These are phyloP conservation scores for Mustela nigripes DNA, from an alignment of 2,113 vertebrate species.

Conservation along the genomic window DNA sequence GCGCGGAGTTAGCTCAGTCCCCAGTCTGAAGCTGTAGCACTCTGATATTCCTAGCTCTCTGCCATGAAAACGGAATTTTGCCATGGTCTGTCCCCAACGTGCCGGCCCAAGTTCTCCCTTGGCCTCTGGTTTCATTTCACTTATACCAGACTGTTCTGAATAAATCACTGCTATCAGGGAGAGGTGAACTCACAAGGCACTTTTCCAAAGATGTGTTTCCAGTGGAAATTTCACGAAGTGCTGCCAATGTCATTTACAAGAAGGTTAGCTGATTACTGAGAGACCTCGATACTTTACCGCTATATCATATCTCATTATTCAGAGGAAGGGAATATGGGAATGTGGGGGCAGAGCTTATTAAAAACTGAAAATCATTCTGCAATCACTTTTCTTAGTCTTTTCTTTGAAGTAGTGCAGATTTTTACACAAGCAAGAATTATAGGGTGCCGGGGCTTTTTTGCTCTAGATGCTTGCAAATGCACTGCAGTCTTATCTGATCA, in stretches of 20 bases:
- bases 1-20: conserved; percentile 69
- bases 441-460: background rate
- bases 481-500: background rate
- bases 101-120: conserved; percentile 79
- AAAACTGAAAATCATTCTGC: conserved; percentile 66
- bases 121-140: conserved; percentile 73
- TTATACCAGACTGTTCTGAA: conserved; percentile 60
- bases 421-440: conserved; percentile 15
- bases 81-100: conserved; percentile 62
- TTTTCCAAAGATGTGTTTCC: conserved; percentile 76
- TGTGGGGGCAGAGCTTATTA: conserved; percentile 30
- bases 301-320: conserved; percentile 63
- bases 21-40: background rate
- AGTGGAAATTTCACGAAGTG: conserved; percentile 77
- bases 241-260: conserved; percentile 71
- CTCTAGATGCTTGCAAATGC: background rate
- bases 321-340: conserved; percentile 43
- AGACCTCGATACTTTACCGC: conserved; percentile 58
- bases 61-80: conserved; percentile 75
- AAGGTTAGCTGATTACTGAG: conserved; percentile 81
- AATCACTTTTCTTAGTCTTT: conserved; percentile 39
- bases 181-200: conserved; percentile 69
- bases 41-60: conserved; percentile 62
- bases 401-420: conserved; percentile 34
- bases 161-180: conserved; percentile 73